Evolutionary conservation across 2,113 vertebrate genomes (phyloP).

Genomic region (Triplophysa dalaica): DNA sequence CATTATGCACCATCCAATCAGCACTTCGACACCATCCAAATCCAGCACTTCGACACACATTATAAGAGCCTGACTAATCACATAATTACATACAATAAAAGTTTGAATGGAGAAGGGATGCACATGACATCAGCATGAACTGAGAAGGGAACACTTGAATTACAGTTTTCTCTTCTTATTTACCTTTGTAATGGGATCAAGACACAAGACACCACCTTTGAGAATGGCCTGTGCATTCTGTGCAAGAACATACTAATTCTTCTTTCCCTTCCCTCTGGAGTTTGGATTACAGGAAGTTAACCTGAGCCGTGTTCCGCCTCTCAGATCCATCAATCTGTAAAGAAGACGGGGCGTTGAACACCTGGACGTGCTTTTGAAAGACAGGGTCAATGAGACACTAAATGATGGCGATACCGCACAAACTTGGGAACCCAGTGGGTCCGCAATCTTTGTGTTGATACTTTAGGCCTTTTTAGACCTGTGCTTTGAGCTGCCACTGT

Average conservation of each 20-base stretch:
- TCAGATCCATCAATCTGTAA: slow-evolving; percentile 45
- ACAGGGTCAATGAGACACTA: slow-evolving; percentile 39
- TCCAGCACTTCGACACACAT: too few relatives aligned
- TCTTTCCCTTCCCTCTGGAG: slow-evolving; percentile 53
- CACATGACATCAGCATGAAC: slow-evolving; percentile 51
- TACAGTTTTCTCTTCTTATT: slow-evolving; percentile 59
- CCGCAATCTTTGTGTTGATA: slow-evolving; percentile 23
- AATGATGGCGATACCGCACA: slow-evolving; percentile 23
- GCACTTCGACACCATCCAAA: too few relatives aligned
- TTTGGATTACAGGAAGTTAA: slow-evolving; percentile 77
- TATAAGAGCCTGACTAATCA: slow-evolving; percentile 55
- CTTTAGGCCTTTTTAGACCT: not conserved
- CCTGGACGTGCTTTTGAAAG: slow-evolving; percentile 50
- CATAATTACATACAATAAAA: slow-evolving; percentile 55
- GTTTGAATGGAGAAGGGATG: slow-evolving; percentile 43
- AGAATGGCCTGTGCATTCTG: slow-evolving; percentile 63
- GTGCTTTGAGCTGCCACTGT: slow-evolving; percentile 29
- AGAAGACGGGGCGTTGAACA: slow-evolving; percentile 48
- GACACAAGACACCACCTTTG: slow-evolving; percentile 61
- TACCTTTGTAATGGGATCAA: slow-evolving; percentile 64
- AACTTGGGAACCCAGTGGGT: slow-evolving; percentile 48
- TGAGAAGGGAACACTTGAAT: slow-evolving; percentile 48
- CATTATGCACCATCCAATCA: slow-evolving; percentile 37
- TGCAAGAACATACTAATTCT: slow-evolving; percentile 72
- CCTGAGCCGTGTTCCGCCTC: slow-evolving; percentile 50